Base-by-base conservation (phyloP, 2,113 vertebrate genomes). In the Anoplopoma fimbria region DNA sequence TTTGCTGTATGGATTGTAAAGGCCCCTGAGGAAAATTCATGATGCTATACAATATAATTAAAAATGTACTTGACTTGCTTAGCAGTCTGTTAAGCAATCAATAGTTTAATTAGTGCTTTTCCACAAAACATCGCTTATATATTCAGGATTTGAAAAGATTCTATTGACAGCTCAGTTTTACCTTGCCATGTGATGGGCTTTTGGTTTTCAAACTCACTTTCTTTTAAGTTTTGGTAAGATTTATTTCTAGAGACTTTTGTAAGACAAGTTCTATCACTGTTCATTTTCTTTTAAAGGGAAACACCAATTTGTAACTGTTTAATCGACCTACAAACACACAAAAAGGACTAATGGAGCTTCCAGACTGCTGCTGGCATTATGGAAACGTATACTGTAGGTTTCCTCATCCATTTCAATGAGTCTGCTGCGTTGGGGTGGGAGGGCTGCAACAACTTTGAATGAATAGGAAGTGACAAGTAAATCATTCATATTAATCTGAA, bases 81-180 rank as follows among this genome's bases (percentile, higher is more conserved):
- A 51, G 53, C 38, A 17, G 49, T 55, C 34, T 80, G 58, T 69
- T 42, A 64, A 75, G 38, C 69, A 49, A 51, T 38, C 42, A 25
- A 40, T 17, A 17, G 17, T 21, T 25, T 81, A 14, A 15, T 34
- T 76, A 57, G 0, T 72, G 29, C 34, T 25, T 69, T 42, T 55
- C 10, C 72, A 23, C 19, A 31, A 29, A 64, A 55, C 3, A 10
- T 49, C 33, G 29, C n/a, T 1, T 6, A n/a, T 23, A 64, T 21
- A 4, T 60, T 55, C n/a, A 49, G 17, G n/a, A 40, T 67, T 23
- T 75, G 38, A 21, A 19, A 27, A 15, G 55, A 61, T 70, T 51
- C 25, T 7, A 49, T 19, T 33, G 23, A 55, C n/a, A 49, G 19
- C 19, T 60, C 34, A 9, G 27, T 33, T 2, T 38, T n/a, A 49